phyloP scores from a whole-genome alignment of 1,140 invertebrate genomes.

The Aphelenchoides avenae region DNA sequence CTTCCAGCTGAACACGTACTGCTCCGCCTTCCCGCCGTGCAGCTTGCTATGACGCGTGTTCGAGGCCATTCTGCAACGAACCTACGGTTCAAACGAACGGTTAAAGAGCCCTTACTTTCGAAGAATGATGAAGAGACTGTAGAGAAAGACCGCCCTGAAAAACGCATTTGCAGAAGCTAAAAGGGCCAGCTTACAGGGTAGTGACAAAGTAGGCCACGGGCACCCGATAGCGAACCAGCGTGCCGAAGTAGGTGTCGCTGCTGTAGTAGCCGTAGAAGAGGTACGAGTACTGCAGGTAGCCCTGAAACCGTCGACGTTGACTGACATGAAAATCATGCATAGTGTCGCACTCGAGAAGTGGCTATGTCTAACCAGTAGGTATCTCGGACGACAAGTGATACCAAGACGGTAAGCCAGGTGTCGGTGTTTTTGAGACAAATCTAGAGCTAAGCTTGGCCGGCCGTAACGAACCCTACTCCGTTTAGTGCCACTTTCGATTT shows the following conservation, averaged over 20 bases:
- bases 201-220: slow-evolving; percentile 80
- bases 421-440: no score
- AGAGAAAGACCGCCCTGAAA: slow-evolving; percentile 78
- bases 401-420: no score
- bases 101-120: slow-evolving; percentile 72
- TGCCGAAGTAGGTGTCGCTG: slow-evolving; percentile 58
- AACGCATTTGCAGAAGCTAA: no score
- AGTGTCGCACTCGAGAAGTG: no score
- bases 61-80: slow-evolving; percentile 72
- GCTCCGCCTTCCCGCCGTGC: slow-evolving; percentile 85
- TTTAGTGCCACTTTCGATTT: no score
- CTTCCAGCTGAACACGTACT: slow-evolving; percentile 92
- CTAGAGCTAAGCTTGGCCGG: not conserved
- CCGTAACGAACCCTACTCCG: no score
- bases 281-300: slow-evolving; percentile 82
- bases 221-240: slow-evolving; percentile 72
- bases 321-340: not conserved
- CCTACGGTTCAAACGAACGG: slow-evolving; percentile 5
- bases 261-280: slow-evolving; percentile 84
- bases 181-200: slow-evolving; percentile 72
- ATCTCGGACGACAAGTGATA: no score
- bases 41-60: slow-evolving; percentile 88
- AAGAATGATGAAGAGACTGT: slow-evolving; percentile 87
- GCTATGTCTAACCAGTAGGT: no score
- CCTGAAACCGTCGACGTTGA: slow-evolving; percentile 55